These are phyloP conservation scores for Xylota sylvarum DNA, from an alignment of 2,888 invertebrate species.

Conservation along the genomic window DNA sequence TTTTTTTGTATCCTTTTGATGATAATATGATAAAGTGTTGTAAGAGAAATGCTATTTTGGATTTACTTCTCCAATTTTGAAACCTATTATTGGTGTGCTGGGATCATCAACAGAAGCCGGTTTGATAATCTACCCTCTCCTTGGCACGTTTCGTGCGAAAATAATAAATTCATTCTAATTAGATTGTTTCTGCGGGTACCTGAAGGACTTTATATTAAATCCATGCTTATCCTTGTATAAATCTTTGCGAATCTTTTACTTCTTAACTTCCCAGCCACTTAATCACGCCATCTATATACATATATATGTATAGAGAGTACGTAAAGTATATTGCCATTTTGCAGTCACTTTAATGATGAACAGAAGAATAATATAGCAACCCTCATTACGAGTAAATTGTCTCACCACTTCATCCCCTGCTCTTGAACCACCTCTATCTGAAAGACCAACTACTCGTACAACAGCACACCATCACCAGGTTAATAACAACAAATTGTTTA, in stretches of 20 bases:
- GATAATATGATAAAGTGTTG: too few relatives aligned
- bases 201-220: conserved; percentile 37
- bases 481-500: conserved; percentile 75
- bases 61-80: too few relatives aligned
- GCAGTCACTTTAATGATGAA: conserved; percentile 43
- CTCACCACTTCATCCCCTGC: conserved; percentile 55
- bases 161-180: neutral
- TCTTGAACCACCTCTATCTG: neutral
- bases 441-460: neutral
- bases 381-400: conserved; percentile 67
- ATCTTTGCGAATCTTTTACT: conserved; percentile 56
- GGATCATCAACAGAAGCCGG: too few relatives aligned
- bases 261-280: conserved; percentile 73
- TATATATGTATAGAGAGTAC: neutral
- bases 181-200: conserved; percentile 44
- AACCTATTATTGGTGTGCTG: too few relatives aligned
- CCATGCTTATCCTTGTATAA: conserved; percentile 11
- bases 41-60: too few relatives aligned
- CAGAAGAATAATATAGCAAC: conserved; percentile 33
- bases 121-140: too few relatives aligned
- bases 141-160: neutral
- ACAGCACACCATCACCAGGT: conserved; percentile 48
- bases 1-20: too few relatives aligned
- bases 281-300: conserved; percentile 51
- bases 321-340: conserved; percentile 44